Conservation (phyloP, 2,888 invertebrate species). For the Lutraria lutraria region DNA sequence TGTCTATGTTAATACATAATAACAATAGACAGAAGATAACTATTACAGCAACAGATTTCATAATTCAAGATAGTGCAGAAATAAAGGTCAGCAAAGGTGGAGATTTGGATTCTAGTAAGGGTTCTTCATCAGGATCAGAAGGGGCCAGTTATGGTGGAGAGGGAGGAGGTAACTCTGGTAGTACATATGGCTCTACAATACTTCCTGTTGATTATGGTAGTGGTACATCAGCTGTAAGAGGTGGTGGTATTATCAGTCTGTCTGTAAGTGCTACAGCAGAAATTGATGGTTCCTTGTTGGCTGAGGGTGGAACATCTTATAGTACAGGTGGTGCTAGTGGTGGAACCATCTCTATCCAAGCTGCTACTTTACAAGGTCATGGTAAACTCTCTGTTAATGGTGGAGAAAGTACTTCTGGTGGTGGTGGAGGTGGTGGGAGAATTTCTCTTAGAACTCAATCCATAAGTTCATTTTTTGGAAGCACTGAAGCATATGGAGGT, state of each 20-base stretch:
- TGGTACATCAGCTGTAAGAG: constrained; percentile 66
- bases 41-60: constrained; percentile 41
- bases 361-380: constrained; percentile 72
- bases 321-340: constrained; percentile 51
- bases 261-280: constrained; percentile 47
- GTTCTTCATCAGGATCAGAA: constrained; percentile 38
- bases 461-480: constrained; percentile 70
- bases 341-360: constrained; percentile 64
- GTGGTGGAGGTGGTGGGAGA: constrained; percentile 76
- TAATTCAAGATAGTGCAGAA: constrained; percentile 50
- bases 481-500: constrained; percentile 69
- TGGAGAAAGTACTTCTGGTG: constrained; percentile 69
- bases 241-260: constrained; percentile 76
- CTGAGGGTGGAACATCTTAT: constrained; percentile 65
- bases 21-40: constrained; percentile 42
- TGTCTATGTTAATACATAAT: constrained; percentile 35
- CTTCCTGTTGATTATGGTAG: constrained; percentile 70
- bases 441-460: constrained; percentile 63
- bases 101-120: constrained; percentile 43
- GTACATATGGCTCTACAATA: constrained; percentile 71
- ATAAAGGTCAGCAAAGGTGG: constrained; percentile 64
- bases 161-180: constrained; percentile 63
- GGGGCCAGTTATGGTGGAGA: constrained; percentile 79
- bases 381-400: constrained; percentile 73
- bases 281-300: constrained; percentile 72